Percentiles rank a stretch among this genome's conserved stretches.
Evolutionary conservation across 2,113 vertebrate genomes (phyloP).

Genomic region (Cathartes aura): DNA sequence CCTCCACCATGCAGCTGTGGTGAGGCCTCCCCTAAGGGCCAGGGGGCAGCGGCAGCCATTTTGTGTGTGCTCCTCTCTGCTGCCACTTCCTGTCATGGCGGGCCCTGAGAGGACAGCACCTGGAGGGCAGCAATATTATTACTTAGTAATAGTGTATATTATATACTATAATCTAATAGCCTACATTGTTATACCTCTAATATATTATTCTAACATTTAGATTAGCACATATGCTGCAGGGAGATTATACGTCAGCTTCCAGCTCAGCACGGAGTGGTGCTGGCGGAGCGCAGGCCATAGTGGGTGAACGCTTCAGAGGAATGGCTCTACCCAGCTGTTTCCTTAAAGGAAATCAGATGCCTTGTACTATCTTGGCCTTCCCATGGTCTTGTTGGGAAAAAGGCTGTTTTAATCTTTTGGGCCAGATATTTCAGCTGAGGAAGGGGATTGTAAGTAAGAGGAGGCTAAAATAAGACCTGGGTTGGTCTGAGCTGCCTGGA

Average conservation of each 20-base stretch:
- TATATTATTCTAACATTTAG: background rate
- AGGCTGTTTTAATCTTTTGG: background rate
- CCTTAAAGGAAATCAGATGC: background rate
- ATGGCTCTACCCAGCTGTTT: background rate
- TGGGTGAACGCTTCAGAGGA: rapidly evolving
- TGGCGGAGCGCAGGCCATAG: rapidly evolving
- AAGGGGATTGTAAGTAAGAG: background rate
- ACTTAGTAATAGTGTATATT: background rate
- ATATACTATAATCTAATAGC: background rate
- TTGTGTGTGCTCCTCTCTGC: background rate
- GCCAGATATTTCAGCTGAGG: background rate
- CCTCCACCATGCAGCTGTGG: background rate
- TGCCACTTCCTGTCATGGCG: rapidly evolving
- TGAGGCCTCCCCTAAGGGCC: background rate
- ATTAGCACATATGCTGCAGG: background rate
- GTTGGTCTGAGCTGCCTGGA: background rate
- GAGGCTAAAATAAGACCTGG: background rate
- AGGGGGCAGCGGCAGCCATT: background rate
- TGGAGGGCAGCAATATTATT: background rate
- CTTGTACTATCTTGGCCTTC: background rate
- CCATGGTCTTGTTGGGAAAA: background rate
- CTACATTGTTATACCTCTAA: background rate
- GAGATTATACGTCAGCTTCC: background rate
- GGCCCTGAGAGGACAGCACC: background rate
- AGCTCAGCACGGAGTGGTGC: background rate